Conservation (phyloP, 2,797 vertebrate genomes). For the Takifugu rubripes region DNA sequence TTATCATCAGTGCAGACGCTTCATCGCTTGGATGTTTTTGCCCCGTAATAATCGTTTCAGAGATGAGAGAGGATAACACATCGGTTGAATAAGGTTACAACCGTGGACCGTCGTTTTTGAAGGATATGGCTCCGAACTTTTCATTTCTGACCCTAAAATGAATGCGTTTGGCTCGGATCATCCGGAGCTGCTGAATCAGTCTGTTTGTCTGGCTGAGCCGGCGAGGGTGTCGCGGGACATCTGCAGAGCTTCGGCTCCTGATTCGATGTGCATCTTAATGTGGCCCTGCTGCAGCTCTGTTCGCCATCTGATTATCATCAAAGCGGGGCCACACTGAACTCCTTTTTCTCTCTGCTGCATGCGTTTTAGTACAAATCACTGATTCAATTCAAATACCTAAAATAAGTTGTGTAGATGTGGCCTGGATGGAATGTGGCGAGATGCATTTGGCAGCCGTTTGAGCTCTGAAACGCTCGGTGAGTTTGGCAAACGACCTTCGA, state of each 20-base stretch:
- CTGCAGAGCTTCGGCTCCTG: constrained; percentile 17
- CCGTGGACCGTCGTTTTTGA: too few relatives aligned
- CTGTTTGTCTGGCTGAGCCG: too few relatives aligned
- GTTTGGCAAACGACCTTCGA: constrained; percentile 28
- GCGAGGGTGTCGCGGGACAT: background rate
- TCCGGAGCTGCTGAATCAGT: too few relatives aligned
- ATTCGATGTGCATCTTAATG: too few relatives aligned
- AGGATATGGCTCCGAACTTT: too few relatives aligned
- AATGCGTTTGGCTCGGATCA: too few relatives aligned
- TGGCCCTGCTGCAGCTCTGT: constrained; percentile 2
- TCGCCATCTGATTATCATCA: constrained; percentile 19
- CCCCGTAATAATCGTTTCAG: too few relatives aligned
- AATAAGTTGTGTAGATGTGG: constrained; percentile 7
- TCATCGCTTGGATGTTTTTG: too few relatives aligned
- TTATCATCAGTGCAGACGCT: too few relatives aligned
- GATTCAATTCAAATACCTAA: constrained; percentile 23
- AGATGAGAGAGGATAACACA: too few relatives aligned
- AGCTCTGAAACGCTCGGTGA: background rate
- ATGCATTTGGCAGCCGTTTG: constrained; percentile 1
- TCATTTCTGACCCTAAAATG: too few relatives aligned
- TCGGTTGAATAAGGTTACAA: too few relatives aligned
- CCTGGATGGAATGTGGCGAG: background rate
- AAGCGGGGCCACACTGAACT: constrained; percentile 37
- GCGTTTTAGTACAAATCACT: background rate
- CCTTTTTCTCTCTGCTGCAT: constrained; percentile 3